Percentiles rank a stretch among this genome's conserved stretches.
phyloP scores from a whole-genome alignment of 2,797 vertebrate genomes.

The Megalops cyprinoides region DNA sequence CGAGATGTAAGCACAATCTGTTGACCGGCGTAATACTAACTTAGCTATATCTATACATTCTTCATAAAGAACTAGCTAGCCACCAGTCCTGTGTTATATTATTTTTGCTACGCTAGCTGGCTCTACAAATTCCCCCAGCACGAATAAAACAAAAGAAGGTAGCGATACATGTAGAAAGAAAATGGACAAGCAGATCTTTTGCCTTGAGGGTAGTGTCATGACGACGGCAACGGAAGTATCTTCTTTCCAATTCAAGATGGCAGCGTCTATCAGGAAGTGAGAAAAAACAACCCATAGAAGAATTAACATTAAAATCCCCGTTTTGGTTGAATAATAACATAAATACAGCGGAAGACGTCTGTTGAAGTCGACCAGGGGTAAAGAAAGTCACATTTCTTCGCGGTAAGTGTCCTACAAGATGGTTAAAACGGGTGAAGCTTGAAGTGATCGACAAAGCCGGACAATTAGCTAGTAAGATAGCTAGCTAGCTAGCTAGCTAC shows the following conservation, averaged over 20 bases:
- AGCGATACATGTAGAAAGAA: no score
- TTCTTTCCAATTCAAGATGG: slow-evolving; percentile 33
- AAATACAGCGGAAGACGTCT: not conserved
- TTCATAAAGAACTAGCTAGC: no score
- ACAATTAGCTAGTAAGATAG: not conserved
- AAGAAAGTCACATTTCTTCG: slow-evolving; percentile 11
- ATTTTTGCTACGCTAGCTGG: no score
- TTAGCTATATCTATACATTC: no score
- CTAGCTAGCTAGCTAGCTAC: not conserved
- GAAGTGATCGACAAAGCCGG: not conserved
- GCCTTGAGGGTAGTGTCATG: slow-evolving; percentile 21
- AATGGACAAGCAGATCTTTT: not conserved
- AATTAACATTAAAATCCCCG: slow-evolving; percentile 19
- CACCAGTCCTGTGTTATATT: no score
- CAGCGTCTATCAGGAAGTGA: slow-evolving; percentile 41
- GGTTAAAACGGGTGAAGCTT: slow-evolving; percentile 6
- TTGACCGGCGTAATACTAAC: no score
- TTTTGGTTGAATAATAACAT: slow-evolving; percentile 16
- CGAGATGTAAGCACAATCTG: no score
- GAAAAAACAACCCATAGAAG: slow-evolving; percentile 28
- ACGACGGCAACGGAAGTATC: slow-evolving; percentile 35
- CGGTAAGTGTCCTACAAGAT: slow-evolving; percentile 27
- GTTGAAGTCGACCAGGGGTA: slow-evolving; percentile 23
- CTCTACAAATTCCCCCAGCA: no score
- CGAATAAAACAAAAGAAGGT: no score